These are phyloP conservation scores for Azemiops feae DNA, from an alignment of 2,113 vertebrate genomes.

Conservation along the genomic window DNA sequence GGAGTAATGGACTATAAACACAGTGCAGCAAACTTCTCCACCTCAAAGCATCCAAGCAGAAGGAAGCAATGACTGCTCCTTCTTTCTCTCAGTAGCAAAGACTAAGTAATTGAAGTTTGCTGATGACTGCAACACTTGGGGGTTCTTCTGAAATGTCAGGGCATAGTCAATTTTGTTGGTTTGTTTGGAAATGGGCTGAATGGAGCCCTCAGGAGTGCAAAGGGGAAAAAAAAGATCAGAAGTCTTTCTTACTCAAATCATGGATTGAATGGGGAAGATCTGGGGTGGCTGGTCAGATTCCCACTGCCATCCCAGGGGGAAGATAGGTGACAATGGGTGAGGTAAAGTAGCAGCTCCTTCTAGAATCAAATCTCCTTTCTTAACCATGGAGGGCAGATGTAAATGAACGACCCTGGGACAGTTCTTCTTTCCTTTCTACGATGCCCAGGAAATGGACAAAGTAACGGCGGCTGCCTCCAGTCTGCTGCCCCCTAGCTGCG, in stretches of 20 bases:
- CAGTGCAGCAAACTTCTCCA: not conserved
- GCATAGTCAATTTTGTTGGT: not conserved
- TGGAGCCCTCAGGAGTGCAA: not conserved
- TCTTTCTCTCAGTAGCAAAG: not conserved
- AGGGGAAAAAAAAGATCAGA: not conserved
- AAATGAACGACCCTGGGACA: not conserved
- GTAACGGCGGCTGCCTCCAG: not conserved
- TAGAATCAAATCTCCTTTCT: not conserved
- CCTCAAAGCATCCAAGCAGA: not conserved
- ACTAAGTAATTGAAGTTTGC: not conserved
- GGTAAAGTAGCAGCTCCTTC: not conserved
- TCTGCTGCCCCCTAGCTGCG: not conserved
- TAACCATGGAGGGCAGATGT: not conserved
- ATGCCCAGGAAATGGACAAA: not conserved
- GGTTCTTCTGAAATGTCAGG: not conserved
- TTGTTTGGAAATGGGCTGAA: not conserved
- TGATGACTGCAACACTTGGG: not conserved
- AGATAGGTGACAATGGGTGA: not conserved
- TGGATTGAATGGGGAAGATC: not conserved
- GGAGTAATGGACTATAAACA: not conserved
- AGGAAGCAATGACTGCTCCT: too few species aligned
- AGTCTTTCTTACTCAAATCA: not conserved
- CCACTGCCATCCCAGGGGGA: not conserved
- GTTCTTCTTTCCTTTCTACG: not conserved
- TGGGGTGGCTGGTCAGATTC: not conserved